Conservation (phyloP, 2,888 invertebrate species). For the Mesochorus sp. region DNA sequence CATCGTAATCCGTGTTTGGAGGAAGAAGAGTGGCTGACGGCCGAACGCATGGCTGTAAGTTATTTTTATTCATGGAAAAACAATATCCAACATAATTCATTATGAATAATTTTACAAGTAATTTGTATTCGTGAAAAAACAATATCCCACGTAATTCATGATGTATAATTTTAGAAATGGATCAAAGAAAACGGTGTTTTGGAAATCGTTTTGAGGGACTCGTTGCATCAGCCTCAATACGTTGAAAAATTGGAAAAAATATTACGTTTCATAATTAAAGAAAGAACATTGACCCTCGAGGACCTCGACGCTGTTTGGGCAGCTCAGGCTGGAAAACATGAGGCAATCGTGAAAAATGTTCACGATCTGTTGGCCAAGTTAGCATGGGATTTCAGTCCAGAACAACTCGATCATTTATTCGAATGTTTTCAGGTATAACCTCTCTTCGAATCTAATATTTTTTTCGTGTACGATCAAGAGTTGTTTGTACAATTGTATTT, state of each 20-base stretch:
- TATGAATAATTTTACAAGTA: background rate
- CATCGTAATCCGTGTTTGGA: constrained; percentile 88
- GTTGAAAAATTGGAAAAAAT: constrained; percentile 99
- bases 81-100: too few species aligned
- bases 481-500: too few species aligned
- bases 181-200: constrained; percentile 97
- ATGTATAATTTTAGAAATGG: constrained; percentile 89
- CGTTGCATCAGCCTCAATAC: constrained; percentile 98
- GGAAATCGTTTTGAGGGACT: constrained; percentile 96
- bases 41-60: constrained; percentile 96
- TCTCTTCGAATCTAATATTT: background rate
- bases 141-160: background rate
- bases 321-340: constrained; percentile 98
- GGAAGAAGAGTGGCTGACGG: constrained; percentile 96
- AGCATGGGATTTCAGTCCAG: constrained; percentile 99
- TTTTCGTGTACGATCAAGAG: background rate
- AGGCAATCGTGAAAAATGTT: constrained; percentile 98
- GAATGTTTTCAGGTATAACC: constrained; percentile 96
- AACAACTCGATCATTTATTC: constrained; percentile 98
- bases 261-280: constrained; percentile 97
- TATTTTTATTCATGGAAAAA: too few species aligned
- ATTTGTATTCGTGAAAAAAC: background rate
- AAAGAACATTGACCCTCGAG: constrained; percentile 92
- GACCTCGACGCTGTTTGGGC: constrained; percentile 98
- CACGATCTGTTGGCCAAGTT: constrained; percentile 97